Evolutionary conservation across 2,888 invertebrate species (phyloP), one percentile per base, ranked within the genome.

Genomic region (Alviniconcha strummeri): DNA sequence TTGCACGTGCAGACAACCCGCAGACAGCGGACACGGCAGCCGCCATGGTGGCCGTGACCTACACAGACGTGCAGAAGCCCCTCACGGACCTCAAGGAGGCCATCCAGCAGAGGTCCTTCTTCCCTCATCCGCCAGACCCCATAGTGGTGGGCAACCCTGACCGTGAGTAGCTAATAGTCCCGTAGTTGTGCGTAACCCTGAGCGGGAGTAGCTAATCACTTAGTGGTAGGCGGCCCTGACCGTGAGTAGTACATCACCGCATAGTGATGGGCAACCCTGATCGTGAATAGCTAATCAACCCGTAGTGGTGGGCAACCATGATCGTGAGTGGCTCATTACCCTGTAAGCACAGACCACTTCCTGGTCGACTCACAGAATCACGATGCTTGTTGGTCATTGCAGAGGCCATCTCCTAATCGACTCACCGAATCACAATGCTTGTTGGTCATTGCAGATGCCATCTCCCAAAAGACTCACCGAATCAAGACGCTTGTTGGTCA

Each of bases 61-160:
- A 94, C 89, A 91, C 86, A 9, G 88, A 93, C 83, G 85, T 92
- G 4, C 86, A 92, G 86, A 89, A 88, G n/a, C 94, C 94, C 0
- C 87, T 94, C 17, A 84, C 93, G 1, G 89, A 89, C 75, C 88
- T 94, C 11, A 86, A 88, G 60, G 91, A 93, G 6, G 94, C 92
- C 54, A 89, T 94, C 7, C 77, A 87, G 71, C 86, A 89, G 64
- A 84, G 88, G 36, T 90, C 91, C 0, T 91, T 92, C 87, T 91
- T 90, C 78, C 90, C 91, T 0, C 85, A 87, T 17, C 81, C 82
- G 17, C 86, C 85, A 57, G 86, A 88, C 77, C 90, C 90, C 36
- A 60, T 91, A n/a, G 84, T 74, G 5, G 87, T 87, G 11, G 93
- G 92, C 52, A 88, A 93, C 82, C 89, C 92, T 55, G 82, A 77